These are phyloP conservation scores for Phainopepla nitens DNA, from an alignment of 2,113 vertebrate genomes.

Conservation along the genomic window DNA sequence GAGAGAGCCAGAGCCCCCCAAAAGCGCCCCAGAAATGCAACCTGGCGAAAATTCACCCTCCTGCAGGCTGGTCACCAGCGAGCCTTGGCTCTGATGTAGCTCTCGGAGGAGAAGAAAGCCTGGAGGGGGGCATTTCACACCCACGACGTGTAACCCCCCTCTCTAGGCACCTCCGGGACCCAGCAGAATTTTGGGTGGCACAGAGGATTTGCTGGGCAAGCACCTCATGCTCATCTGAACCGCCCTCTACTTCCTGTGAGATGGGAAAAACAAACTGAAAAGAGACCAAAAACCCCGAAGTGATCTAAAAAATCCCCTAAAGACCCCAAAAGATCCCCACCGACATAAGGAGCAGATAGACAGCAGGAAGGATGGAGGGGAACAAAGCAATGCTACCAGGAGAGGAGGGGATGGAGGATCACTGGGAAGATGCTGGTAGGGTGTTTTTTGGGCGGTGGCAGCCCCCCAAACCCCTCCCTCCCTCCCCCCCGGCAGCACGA, in stretches of 20 bases:
- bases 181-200: not conserved
- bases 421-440: slow-evolving; percentile 13
- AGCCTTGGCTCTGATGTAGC: not conserved
- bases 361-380: not conserved
- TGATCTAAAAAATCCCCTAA: not conserved
- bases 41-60: not conserved
- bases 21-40: not conserved
- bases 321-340: not conserved
- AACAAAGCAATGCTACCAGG: not conserved
- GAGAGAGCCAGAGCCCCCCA: not conserved
- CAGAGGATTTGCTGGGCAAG: not conserved
- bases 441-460: not conserved
- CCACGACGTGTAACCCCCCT: too few species aligned
- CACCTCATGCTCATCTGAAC: not conserved
- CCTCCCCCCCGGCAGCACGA: not conserved
- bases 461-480: not conserved
- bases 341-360: not conserved
- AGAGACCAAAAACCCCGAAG: not conserved
- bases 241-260: not conserved
- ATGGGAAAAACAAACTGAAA: not conserved
- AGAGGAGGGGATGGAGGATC: slow-evolving; percentile 4
- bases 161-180: not conserved
- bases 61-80: not conserved
- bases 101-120: not conserved
- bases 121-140: not conserved